These are phyloP conservation scores for Petroica traversi DNA, from an alignment of 2,113 vertebrate species.

Conservation along the genomic window DNA sequence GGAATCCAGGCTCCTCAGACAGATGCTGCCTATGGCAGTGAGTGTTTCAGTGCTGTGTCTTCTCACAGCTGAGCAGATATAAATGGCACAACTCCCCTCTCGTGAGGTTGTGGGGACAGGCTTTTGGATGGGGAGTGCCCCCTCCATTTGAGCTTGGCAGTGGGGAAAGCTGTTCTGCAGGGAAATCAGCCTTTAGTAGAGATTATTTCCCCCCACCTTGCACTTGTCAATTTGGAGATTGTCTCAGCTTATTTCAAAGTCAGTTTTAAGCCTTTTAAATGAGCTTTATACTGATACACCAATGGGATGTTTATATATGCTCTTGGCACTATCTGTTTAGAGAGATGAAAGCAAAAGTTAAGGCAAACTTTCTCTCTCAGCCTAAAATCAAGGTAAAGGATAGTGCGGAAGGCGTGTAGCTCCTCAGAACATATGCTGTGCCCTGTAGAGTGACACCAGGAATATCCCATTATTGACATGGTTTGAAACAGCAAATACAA, in stretches of 20 bases:
- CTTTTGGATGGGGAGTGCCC: background rate
- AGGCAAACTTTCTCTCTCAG: background rate
- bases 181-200: background rate
- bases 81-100: background rate
- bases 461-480: background rate
- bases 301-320: background rate
- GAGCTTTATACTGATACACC: background rate
- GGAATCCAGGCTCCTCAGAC: background rate
- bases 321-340: background rate
- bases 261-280: background rate
- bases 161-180: background rate
- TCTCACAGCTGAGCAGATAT: background rate
- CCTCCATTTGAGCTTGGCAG: accelerated
- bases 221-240: background rate
- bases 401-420: background rate
- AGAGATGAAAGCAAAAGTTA: background rate
- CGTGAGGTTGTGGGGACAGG: accelerated
- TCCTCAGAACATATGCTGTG: background rate
- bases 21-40: background rate
- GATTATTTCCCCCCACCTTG: background rate
- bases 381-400: background rate
- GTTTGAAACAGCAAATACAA: background rate
- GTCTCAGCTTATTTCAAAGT: background rate
- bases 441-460: background rate
- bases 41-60: background rate